phyloP scores from a whole-genome alignment of 1,140 invertebrate genomes.

The Melitaea cinxia region DNA sequence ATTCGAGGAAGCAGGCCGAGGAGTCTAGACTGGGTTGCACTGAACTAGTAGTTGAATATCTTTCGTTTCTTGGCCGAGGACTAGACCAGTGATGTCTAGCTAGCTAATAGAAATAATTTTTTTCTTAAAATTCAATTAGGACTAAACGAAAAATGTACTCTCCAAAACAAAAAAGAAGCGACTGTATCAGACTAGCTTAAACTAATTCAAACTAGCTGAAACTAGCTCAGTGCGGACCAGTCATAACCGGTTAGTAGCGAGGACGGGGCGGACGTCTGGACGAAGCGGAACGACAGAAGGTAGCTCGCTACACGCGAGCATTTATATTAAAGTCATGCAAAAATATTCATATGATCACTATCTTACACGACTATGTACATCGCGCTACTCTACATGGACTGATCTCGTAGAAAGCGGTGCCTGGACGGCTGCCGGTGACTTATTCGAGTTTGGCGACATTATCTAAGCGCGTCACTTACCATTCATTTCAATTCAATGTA shows the following conservation, averaged over 20 bases:
- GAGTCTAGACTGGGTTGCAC: no score
- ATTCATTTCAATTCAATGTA: not conserved
- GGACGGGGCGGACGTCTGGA: constrained; percentile 33
- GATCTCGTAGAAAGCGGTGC: constrained; percentile 1
- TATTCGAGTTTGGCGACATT: constrained; percentile 26
- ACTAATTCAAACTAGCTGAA: no score
- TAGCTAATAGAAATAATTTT: no score
- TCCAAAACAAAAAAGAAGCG: no score
- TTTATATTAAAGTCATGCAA: constrained; percentile 60
- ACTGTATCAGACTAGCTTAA: no score
- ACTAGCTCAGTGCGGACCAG: no score
- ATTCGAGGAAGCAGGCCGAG: constrained; percentile 1
- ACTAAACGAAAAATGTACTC: no score
- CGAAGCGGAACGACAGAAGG: constrained; percentile 34
- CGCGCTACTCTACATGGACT: constrained; percentile 52
- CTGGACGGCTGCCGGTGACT: constrained; percentile 20
- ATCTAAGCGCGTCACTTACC: constrained; percentile 18
- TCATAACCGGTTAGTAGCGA: not conserved
- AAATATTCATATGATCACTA: constrained; percentile 55
- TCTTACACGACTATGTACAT: constrained; percentile 53
- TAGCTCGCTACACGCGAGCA: constrained; percentile 38
- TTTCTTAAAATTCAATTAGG: no score
- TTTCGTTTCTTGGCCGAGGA: no score
- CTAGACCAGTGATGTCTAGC: no score
- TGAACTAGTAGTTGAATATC: no score